Percentiles rank a stretch among this genome's conserved stretches.
These are phyloP conservation scores for Macrosoma leucophasiata DNA, from an alignment of 2,888 invertebrate species.

Conservation along the genomic window DNA sequence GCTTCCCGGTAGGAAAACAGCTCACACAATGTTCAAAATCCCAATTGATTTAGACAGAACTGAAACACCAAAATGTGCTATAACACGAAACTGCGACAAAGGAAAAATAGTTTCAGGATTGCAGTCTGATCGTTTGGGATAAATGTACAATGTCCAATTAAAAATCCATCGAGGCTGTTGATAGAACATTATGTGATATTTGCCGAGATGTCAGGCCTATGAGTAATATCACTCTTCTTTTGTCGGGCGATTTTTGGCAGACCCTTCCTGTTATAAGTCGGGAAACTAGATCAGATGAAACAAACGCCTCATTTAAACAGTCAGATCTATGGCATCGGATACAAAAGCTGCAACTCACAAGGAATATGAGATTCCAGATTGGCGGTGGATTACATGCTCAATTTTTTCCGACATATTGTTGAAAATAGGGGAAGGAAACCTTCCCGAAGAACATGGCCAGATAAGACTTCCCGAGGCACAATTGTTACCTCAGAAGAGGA, in stretches of 20 bases:
- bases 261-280: not conserved
- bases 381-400: conserved; percentile 1
- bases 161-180: no score
- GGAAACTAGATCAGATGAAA: not conserved
- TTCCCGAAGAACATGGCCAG: conserved; percentile 7
- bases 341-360: not conserved
- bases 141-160: not conserved
- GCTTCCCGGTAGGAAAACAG: no score
- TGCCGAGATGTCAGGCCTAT: no score
- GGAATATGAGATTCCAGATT: conserved; percentile 2
- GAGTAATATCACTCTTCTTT: no score
- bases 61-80: no score
- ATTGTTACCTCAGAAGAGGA: conserved; percentile 3
- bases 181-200: no score
- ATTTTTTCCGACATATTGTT: not conserved
- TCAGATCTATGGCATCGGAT: not conserved
- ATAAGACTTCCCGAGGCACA: not conserved
- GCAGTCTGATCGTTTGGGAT: not conserved
- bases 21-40: no score
- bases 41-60: no score
- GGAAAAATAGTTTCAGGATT: not conserved
- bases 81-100: not conserved
- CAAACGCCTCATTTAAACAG: not conserved
- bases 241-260: conserved; percentile 2
- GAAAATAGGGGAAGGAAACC: conserved; percentile 1